Evolutionary conservation across 1,140 invertebrate genomes (phyloP).

Genomic region (Drosophila ohnishii): DNA sequence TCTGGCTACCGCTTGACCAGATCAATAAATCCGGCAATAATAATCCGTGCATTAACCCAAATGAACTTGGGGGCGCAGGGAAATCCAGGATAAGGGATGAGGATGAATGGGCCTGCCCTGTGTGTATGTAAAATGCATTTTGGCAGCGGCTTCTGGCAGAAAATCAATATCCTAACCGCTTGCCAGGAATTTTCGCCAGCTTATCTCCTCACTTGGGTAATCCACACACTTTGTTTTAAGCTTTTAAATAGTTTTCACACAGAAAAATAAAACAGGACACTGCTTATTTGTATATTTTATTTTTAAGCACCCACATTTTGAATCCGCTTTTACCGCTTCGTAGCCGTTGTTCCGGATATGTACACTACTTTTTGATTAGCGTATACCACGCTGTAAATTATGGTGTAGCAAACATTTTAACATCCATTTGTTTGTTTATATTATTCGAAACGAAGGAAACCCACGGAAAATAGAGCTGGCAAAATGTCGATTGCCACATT

Average conservation of each 20-base stretch:
- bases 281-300: not conserved
- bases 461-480: slow-evolving; percentile 3
- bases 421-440: slow-evolving; percentile 27
- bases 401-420: not conserved
- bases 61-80: slow-evolving; percentile 23
- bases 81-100: not conserved
- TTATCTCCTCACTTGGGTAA: not conserved
- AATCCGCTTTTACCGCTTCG: slow-evolving; percentile 12
- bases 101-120: slow-evolving; percentile 6
- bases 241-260: not conserved
- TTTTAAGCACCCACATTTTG: slow-evolving; percentile 1
- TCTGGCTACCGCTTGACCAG: slow-evolving; percentile 39
- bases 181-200: slow-evolving; percentile 15
- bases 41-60: slow-evolving; percentile 75
- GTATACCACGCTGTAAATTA: not conserved
- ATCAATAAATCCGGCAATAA: slow-evolving; percentile 63
- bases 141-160: slow-evolving; percentile 48
- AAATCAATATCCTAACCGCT: slow-evolving; percentile 59
- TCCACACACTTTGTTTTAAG: not conserved
- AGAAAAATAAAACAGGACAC: not conserved
- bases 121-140: slow-evolving; percentile 57
- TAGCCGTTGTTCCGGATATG: too few species aligned
- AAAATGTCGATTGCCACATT: not conserved
- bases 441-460: slow-evolving; percentile 11
- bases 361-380: not conserved